Percentiles rank a stretch among this genome's conserved stretches.
Conservation (phyloP, 2,888 invertebrate species). For the Drosophila cracens region DNA sequence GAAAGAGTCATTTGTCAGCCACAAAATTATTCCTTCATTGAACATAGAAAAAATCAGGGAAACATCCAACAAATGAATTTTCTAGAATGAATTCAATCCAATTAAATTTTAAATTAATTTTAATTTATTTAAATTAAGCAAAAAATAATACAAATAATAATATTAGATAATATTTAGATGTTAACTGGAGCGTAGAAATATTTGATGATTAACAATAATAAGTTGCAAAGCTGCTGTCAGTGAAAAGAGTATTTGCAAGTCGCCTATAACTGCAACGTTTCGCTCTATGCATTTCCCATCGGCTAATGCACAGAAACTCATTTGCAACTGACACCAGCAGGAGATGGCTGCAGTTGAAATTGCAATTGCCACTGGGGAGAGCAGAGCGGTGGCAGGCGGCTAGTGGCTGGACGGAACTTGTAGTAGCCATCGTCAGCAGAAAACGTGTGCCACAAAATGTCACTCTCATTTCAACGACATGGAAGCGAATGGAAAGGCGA, state of each 20-base stretch:
- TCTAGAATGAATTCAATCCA: background rate
- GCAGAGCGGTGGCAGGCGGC: background rate
- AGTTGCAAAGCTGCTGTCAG: background rate
- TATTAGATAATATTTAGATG: background rate
- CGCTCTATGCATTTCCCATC: constrained; percentile 19
- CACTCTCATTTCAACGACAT: constrained; percentile 68
- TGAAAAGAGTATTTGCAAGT: constrained; percentile 19
- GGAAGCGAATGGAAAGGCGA: constrained; percentile 12
- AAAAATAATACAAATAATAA: background rate
- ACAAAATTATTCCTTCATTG: background rate
- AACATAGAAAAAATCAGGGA: background rate
- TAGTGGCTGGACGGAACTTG: constrained; percentile 9
- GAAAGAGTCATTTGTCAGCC: background rate
- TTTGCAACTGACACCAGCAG: constrained; percentile 71
- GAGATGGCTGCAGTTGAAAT: constrained; percentile 35
- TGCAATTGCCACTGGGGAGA: constrained; percentile 29
- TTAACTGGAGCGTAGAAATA: background rate
- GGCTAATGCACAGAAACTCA: constrained; percentile 61
- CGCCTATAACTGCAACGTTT: background rate
- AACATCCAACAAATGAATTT: background rate
- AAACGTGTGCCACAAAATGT: constrained; percentile 76
- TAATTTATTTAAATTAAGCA: background rate
- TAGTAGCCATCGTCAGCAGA: constrained; percentile 42
- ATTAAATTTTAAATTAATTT: too few relatives aligned
- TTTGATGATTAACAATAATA: background rate